Evolutionary conservation across 2,113 vertebrate species (phyloP).

Genomic region (Stegostoma tigrinum): DNA sequence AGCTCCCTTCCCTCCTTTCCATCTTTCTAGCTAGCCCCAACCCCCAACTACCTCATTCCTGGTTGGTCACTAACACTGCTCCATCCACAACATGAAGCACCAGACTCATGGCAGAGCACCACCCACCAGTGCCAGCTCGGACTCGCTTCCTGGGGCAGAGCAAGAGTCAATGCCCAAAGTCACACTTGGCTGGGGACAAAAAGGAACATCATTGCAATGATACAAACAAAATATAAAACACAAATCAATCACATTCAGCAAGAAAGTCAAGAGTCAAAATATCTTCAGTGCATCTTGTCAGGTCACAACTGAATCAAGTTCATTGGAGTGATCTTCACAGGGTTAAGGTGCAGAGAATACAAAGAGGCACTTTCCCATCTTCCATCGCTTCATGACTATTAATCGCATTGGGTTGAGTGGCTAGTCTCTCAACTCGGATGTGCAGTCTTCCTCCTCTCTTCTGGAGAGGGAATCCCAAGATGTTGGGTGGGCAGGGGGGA

Average conservation of each 20-base stretch:
- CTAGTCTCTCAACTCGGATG: neutral
- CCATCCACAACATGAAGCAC: neutral
- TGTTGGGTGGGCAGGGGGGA: too few species aligned
- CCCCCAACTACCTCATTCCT: neutral
- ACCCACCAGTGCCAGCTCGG: neutral
- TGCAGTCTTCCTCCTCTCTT: neutral
- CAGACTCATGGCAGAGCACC: neutral
- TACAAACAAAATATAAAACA: neutral
- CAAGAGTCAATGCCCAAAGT: neutral
- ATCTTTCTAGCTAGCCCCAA: neutral
- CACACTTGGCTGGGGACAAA: too few species aligned
- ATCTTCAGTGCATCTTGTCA: neutral
- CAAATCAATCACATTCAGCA: neutral
- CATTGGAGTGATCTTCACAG: neutral
- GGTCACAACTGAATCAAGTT: neutral
- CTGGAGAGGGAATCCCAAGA: neutral
- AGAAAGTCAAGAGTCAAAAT: neutral
- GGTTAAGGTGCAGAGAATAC: neutral
- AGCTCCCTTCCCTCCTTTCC: neutral
- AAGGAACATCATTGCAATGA: too few species aligned
- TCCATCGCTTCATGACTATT: neutral
- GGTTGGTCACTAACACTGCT: neutral
- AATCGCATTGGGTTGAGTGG: neutral
- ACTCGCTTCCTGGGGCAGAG: neutral
- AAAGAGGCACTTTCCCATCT: neutral